Conservation (phyloP, 2,888 invertebrate species). For the Tineola bisselliella region DNA sequence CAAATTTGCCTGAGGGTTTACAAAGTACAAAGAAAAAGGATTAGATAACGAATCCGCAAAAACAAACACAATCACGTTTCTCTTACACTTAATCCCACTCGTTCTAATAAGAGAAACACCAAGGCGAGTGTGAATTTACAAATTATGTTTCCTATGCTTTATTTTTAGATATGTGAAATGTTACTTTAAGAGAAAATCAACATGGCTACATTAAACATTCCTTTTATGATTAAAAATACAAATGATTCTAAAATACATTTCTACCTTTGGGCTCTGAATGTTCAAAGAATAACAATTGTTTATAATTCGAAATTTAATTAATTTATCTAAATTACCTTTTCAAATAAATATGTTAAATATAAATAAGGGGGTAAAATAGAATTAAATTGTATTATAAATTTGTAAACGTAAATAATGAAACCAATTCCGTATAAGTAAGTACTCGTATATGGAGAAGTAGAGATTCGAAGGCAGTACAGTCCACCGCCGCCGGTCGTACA, state of each 20-base stretch:
- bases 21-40: constrained; percentile 28
- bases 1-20: constrained; percentile 29
- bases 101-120: not conserved
- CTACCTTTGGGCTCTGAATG: not conserved
- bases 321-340: not conserved
- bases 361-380: not conserved
- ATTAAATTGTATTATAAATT: not conserved
- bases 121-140: constrained; percentile 1
- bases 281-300: not conserved
- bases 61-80: constrained; percentile 27
- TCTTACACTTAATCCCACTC: constrained; percentile 5
- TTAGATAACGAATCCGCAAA: constrained; percentile 34
- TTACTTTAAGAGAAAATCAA: not conserved
- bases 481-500: constrained; percentile 19
- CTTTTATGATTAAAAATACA: not conserved
- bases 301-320: not conserved
- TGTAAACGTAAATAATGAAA: constrained; percentile 14
- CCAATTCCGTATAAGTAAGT: constrained; percentile 5
- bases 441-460: constrained; percentile 1
- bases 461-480: constrained; percentile 8
- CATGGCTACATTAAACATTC: not conserved
- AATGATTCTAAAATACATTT: not conserved
- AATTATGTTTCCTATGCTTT: not conserved
- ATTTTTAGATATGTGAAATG: not conserved
- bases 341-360: not conserved